Percentiles rank a stretch among this genome's conserved stretches.
Conservation (phyloP, 35 echinoderm and acorn worm genomes). For the Apostichopus parvimensis region DNA sequence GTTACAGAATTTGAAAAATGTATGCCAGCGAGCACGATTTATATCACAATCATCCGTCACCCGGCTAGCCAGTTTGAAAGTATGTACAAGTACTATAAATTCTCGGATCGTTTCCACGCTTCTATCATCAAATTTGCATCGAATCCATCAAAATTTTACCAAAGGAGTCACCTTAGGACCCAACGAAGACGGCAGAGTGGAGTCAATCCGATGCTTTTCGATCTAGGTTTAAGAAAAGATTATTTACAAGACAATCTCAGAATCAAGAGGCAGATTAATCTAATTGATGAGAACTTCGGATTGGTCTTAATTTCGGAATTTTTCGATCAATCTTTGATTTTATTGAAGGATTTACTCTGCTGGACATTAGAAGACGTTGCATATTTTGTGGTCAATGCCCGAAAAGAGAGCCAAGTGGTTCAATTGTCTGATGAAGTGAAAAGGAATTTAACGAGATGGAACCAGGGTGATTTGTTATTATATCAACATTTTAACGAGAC, state of each 20-base stretch:
- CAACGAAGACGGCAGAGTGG: neutral
- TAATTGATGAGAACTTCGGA: slow-evolving; percentile 51
- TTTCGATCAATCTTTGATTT: slow-evolving; percentile 77
- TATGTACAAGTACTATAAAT: slow-evolving; percentile 52
- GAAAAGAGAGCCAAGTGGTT: slow-evolving; percentile 32
- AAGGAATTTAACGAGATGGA: slow-evolving; percentile 40
- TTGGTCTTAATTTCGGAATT: slow-evolving; percentile 69
- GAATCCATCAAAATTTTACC: slow-evolving; percentile 8
- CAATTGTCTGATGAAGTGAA: slow-evolving; percentile 10
- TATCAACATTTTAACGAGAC: slow-evolving; percentile 74
- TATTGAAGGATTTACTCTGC: slow-evolving; percentile 65
- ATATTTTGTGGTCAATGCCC: slow-evolving; percentile 55
- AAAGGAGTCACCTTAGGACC: neutral
- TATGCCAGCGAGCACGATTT: slow-evolving; percentile 56
- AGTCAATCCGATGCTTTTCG: slow-evolving; percentile 61
- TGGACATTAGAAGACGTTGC: slow-evolving; percentile 61
- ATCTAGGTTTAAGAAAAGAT: slow-evolving; percentile 51
- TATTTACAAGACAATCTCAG: neutral
- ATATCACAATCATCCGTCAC: slow-evolving; percentile 51
- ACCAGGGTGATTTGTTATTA: slow-evolving; percentile 59
- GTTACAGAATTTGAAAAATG: slow-evolving; percentile 16
- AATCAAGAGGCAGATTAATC: slow-evolving; percentile 34
- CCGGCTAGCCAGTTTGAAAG: slow-evolving; percentile 62
- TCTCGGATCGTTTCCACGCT: slow-evolving; percentile 13
- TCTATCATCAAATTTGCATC: neutral